A percentile compares a stretch with the other conserved stretches of the same genome.
These are phyloP conservation scores for Pocillopora damicornis DNA, from an alignment of 64 coral and sea anemone genomes.

Conservation along the genomic window DNA sequence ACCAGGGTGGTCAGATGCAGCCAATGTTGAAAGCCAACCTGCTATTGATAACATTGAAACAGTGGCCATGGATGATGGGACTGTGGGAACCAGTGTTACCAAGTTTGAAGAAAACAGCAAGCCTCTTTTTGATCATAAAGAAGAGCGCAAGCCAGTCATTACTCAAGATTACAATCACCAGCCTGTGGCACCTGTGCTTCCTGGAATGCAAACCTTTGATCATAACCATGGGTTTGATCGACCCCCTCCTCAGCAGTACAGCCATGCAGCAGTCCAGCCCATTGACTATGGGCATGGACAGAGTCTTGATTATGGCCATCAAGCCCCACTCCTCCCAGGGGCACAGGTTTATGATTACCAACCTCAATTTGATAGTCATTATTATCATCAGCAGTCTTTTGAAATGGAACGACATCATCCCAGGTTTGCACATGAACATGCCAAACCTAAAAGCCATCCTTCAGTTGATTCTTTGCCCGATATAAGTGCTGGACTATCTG, in stretches of 20 bases:
- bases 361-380: constrained; percentile 48
- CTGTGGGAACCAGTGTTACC: constrained; percentile 9
- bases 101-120: constrained; percentile 30
- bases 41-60: constrained; percentile 78
- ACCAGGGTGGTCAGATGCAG: constrained; percentile 49
- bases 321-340: constrained; percentile 15
- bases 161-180: constrained; percentile 70
- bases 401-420: constrained; percentile 49
- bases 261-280: constrained; percentile 52
- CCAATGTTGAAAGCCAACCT: constrained; percentile 1
- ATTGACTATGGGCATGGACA: constrained; percentile 88
- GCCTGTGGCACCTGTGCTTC: constrained; percentile 39
- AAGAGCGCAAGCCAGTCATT: constrained; percentile 36
- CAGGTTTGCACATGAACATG: constrained; percentile 23
- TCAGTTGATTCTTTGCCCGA: constrained; percentile 33
- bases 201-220: constrained; percentile 81
- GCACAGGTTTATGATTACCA: constrained; percentile 84
- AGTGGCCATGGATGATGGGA: constrained; percentile 92
- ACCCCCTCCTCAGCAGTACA: constrained; percentile 47
- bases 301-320: constrained; percentile 50
- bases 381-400: constrained; percentile 59
- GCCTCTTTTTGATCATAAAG: constrained; percentile 1
- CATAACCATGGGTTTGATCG: constrained; percentile 81
- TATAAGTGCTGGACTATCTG: constrained; percentile 23
- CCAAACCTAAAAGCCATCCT: constrained; percentile 35